Conservation (phyloP, 2,113 vertebrate genomes). For the Ailuropoda melanoleuca region DNA sequence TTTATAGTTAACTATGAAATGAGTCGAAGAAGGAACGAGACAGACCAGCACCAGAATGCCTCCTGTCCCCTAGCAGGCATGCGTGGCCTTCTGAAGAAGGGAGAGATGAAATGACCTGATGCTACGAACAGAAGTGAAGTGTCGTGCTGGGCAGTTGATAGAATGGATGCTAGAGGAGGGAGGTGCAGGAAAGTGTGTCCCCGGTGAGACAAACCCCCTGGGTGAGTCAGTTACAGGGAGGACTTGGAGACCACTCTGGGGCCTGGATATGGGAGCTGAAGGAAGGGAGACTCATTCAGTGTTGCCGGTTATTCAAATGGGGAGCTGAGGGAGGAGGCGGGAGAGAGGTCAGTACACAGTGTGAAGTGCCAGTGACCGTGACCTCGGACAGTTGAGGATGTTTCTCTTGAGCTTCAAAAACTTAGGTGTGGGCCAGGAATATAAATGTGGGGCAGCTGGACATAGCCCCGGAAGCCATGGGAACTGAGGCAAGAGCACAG, state of each 20-base stretch:
- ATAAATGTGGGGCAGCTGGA: background rate
- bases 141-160: background rate
- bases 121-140: background rate
- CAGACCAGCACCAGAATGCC: background rate
- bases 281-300: background rate
- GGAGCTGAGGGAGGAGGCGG: accelerated
- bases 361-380: too few species aligned
- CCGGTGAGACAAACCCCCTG: background rate
- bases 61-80: background rate
- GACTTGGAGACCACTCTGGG: background rate
- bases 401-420: background rate
- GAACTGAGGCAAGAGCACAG: background rate
- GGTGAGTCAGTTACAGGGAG: too few species aligned
- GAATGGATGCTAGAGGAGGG: too few species aligned
- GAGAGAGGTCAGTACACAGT: background rate
- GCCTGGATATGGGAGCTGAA: background rate
- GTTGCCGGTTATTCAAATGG: background rate
- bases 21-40: background rate
- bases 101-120: background rate
- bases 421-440: background rate
- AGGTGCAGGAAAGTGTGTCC: background rate
- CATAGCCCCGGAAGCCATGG: background rate
- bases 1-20: background rate
- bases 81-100: background rate
- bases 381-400: too few species aligned